Evolutionary conservation across 1,140 invertebrate genomes (phyloP).

Genomic region (Metaphire vulgaris): DNA sequence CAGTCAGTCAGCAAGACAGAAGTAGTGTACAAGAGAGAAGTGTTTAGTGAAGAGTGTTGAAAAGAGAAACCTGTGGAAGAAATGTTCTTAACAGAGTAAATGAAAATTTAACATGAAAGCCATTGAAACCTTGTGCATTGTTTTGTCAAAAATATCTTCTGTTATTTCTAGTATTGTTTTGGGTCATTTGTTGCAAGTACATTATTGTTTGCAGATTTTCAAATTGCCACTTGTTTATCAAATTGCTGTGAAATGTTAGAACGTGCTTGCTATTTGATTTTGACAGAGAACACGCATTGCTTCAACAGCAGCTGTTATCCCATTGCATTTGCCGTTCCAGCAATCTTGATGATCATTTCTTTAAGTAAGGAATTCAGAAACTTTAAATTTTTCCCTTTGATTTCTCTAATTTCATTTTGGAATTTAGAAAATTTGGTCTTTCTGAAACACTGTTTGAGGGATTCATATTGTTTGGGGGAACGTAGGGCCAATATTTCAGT

Average conservation of each 20-base stretch:
- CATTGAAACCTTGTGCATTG: neutral
- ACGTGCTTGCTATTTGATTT: no score
- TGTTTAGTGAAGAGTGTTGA: no score
- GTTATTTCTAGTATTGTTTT: neutral
- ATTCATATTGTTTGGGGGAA: no score
- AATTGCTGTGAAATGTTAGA: no score
- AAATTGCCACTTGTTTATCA: neutral
- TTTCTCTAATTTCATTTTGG: neutral
- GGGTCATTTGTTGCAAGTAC: neutral
- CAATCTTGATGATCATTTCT: constrained; percentile 51
- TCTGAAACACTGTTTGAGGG: no score
- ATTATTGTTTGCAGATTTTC: neutral
- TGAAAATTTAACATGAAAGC: neutral
- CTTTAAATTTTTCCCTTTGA: neutral
- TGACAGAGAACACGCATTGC: constrained; percentile 70
- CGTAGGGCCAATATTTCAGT: no score
- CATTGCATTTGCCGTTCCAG: constrained; percentile 84
- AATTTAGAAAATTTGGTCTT: neutral
- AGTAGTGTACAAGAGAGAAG: neutral
- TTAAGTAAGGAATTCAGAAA: constrained; percentile 31
- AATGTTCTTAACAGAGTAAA: no score
- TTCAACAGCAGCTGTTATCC: constrained; percentile 79
- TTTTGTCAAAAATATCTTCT: neutral
- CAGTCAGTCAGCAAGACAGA: neutral
- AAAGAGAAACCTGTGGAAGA: no score